phyloP scores from a whole-genome alignment of 1,140 invertebrate genomes.

The Brachionus manjavacas region DNA sequence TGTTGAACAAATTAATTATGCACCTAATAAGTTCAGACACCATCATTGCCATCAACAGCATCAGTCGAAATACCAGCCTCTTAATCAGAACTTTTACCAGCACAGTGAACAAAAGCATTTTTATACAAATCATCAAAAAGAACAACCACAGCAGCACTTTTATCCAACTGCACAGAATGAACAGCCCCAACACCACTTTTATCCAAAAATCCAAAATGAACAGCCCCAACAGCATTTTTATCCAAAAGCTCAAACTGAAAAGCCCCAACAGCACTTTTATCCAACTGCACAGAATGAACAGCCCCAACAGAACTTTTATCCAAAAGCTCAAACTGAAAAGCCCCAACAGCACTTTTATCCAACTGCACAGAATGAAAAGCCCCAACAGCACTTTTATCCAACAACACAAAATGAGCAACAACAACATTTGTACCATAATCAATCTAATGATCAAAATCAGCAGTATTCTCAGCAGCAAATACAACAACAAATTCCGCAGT shows the following conservation, averaged over 20 bases:
- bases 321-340: not conserved
- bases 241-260: not conserved
- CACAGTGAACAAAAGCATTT: not conserved
- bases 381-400: not conserved
- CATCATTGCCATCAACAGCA: not conserved
- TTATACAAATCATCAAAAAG: not conserved
- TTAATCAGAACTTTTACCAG: not conserved
- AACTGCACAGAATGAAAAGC: not conserved
- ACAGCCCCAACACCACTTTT: not conserved
- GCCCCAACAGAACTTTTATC: not conserved
- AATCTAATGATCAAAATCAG: not conserved
- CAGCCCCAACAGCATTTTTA: not conserved
- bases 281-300: not conserved
- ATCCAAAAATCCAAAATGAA: not conserved
- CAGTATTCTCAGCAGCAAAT: not conserved
- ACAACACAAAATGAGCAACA: not conserved
- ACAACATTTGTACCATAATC: not conserved
- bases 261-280: not conserved
- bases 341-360: not conserved
- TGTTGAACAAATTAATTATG: not conserved
- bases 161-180: not conserved
- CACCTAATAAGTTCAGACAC: not conserved
- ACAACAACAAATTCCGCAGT: not conserved
- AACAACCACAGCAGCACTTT: not conserved
- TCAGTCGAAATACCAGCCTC: not conserved